These are phyloP conservation scores for Poliocrania exsul DNA, from an alignment of 2,797 vertebrate genomes.

Conservation along the genomic window DNA sequence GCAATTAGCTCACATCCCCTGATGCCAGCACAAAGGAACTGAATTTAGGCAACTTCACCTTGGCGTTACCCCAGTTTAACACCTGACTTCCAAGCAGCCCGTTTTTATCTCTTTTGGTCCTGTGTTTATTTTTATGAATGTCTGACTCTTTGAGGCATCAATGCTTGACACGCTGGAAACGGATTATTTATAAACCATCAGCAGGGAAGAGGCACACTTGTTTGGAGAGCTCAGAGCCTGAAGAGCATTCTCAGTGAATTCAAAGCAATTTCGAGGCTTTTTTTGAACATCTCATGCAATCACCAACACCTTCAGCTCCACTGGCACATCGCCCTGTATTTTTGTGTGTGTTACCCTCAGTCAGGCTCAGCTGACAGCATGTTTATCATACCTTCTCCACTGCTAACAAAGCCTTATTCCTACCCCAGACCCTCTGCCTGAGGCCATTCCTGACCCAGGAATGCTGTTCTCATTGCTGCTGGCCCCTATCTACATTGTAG, in stretches of 20 bases:
- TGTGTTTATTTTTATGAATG: neutral
- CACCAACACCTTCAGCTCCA: neutral
- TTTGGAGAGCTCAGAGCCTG: neutral
- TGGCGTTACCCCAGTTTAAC: neutral
- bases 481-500: neutral
- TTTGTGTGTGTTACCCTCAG: neutral
- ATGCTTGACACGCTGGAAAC: neutral
- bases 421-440: neutral
- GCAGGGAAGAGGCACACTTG: neutral
- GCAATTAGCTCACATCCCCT: accelerated
- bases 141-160: neutral
- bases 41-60: neutral
- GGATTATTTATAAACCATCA: conserved; percentile 21
- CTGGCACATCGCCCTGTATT: neutral
- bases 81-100: neutral
- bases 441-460: conserved; percentile 31
- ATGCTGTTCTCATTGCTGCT: neutral
- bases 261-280: neutral
- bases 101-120: neutral
- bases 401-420: neutral
- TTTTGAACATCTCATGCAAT: neutral
- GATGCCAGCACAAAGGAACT: neutral
- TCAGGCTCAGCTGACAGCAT: neutral
- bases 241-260: neutral
- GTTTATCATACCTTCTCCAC: neutral